These are phyloP conservation scores for Campylorhamphus procurvoides DNA, from an alignment of 2,113 vertebrate species.

Conservation along the genomic window DNA sequence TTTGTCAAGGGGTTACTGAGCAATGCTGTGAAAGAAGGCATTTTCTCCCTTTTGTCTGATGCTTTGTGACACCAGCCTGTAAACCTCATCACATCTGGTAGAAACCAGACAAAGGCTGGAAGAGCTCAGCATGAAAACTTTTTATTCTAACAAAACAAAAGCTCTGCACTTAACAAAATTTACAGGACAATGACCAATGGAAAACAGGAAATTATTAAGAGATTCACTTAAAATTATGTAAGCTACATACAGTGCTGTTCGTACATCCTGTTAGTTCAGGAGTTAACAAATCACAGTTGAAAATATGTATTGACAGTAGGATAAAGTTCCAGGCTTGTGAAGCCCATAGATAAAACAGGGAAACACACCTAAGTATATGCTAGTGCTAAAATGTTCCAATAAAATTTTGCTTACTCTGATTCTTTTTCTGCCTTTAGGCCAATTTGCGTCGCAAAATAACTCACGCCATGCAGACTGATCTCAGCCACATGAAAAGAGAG, in stretches of 20 bases:
- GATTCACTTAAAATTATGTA: not conserved
- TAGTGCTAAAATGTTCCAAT: not conserved
- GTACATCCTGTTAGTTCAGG: not conserved
- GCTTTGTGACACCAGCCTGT: not conserved
- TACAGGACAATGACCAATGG: not conserved
- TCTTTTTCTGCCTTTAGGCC: conserved; percentile 74
- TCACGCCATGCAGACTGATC: conserved; percentile 83
- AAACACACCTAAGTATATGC: not conserved
- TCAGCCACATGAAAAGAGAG: conserved; percentile 90
- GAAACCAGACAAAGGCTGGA: not conserved
- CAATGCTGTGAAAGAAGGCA: not conserved
- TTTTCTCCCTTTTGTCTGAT: not conserved
- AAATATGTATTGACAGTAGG: rapidly evolving
- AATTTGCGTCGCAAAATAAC: conserved; percentile 85
- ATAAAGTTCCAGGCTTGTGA: not conserved
- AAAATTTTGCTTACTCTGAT: not conserved
- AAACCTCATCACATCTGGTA: not conserved
- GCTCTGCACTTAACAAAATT: not conserved
- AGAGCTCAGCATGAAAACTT: not conserved
- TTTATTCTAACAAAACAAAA: not conserved
- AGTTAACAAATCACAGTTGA: not conserved
- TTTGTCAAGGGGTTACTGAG: not conserved
- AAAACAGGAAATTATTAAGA: not conserved
- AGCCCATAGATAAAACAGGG: not conserved
- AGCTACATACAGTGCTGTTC: not conserved